These are phyloP conservation scores for Seriola quinqueradiata DNA, from an alignment of 2,113 vertebrate species.

Conservation along the genomic window DNA sequence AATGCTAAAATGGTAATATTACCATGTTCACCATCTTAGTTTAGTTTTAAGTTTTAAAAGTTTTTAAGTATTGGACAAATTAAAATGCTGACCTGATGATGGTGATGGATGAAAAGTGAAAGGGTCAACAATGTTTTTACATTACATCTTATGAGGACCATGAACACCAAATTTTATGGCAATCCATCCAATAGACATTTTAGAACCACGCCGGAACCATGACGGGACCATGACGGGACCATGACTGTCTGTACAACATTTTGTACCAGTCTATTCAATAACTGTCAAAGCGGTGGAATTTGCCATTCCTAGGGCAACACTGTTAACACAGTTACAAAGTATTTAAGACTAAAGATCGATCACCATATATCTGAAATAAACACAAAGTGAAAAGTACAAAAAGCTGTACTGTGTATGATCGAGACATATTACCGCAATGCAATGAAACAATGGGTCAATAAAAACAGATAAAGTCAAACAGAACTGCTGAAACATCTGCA, in stretches of 20 bases:
- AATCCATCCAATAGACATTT: background rate
- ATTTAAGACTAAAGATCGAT: background rate
- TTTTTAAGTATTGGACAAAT: background rate
- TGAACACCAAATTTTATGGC: background rate
- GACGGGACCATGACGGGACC: too few species aligned
- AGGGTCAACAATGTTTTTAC: background rate
- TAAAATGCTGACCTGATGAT: background rate
- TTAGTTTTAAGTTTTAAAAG: background rate
- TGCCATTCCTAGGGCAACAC: background rate
- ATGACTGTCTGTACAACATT: background rate
- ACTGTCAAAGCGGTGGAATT: background rate
- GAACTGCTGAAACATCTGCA: constrained; percentile 37
- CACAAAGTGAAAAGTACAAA: background rate
- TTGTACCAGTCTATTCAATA: background rate
- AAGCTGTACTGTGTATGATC: background rate
- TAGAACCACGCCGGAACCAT: too few species aligned
- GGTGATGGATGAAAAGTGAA: background rate
- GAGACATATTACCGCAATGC: background rate
- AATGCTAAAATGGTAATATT: too few species aligned
- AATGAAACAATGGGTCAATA: constrained; percentile 10
- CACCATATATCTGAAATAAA: background rate
- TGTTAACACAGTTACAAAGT: background rate
- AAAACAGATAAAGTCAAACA: constrained; percentile 29
- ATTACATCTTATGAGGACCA: background rate
- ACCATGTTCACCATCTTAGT: too few species aligned